Evolutionary conservation across 2,797 vertebrate genomes (phyloP), one percentile per base, ranked within the genome.

Genomic region (Capromys pilorides): DNA sequence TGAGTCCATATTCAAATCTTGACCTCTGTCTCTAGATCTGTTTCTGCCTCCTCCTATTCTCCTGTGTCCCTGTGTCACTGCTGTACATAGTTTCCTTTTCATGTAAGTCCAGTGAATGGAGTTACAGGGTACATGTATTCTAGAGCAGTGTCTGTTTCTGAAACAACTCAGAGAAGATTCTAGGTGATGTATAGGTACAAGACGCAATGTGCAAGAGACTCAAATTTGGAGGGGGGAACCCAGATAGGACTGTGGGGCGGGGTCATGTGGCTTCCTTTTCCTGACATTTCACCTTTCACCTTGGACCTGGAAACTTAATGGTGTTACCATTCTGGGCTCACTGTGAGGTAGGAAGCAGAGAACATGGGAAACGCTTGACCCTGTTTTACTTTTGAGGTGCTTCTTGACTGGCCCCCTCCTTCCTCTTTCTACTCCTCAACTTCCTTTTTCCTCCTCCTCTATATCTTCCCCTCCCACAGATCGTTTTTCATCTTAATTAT

Each of bases 321-420:
- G 41, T 19, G 36, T 31, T 45, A 80, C 59, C 31, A 9, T 84
- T 28, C 0, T 26, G 69, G 39, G 73, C 41, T 11, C 41, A 24
- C 13, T 49, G 12, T 33, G 5, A 81, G 61, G 45, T 5, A 6
- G 21, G 31, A 12, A 21, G 88, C 62, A 93, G 78, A 84, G 61
- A 19, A 6, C 6, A 1, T 69, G 36, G 64, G 59, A 67, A 18
- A 82, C 0, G 6, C 57, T 81, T 75, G 57, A 59, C 16, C 1
- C 16, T 0, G 0, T 2, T 9, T 0, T 49, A 19, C 18, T 33
- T 33, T 77, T 59, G 84, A 4, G 0, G 5, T 39, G 4, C 36
- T 9, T 12, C 3, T 6, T 4, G 36, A 18, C 57, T 67, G 5
- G 36, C 66, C 83, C n/a, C 51, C 41, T 66, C 64, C n/a, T 45